phyloP scores from a whole-genome alignment of 2,797 vertebrate species.

The Ptychobarbus kaznakovi region DNA sequence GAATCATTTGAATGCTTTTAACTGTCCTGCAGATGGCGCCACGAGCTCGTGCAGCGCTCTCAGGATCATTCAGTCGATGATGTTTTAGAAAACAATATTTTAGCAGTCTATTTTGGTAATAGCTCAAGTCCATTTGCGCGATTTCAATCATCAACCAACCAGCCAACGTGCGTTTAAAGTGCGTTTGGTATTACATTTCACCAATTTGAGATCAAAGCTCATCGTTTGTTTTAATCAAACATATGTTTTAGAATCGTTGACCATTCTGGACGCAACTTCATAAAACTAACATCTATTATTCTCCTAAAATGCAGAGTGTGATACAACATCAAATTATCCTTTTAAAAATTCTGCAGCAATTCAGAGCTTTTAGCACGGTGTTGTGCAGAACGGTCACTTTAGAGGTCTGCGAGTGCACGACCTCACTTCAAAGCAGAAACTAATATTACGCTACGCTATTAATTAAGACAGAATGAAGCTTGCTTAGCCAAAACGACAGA shows the following conservation, averaged over 20 bases:
- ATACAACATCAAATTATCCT: background rate
- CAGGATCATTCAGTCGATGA: too few relatives aligned
- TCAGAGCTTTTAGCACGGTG: conserved; percentile 49
- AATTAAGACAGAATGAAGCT: conserved; percentile 56
- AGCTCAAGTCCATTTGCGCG: too few relatives aligned
- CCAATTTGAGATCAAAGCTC: background rate
- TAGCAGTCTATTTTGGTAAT: too few relatives aligned
- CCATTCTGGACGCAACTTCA: background rate
- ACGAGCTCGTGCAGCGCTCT: too few relatives aligned
- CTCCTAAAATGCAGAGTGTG: background rate
- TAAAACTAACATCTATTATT: conserved; percentile 3
- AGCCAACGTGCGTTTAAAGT: too few relatives aligned
- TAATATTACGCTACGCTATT: conserved; percentile 39
- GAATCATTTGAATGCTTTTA: too few relatives aligned
- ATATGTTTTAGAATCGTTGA: background rate
- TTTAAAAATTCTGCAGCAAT: conserved; percentile 11
- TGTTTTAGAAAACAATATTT: too few relatives aligned
- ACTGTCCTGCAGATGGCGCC: too few relatives aligned
- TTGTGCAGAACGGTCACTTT: conserved; percentile 14
- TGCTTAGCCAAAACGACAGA: conserved; percentile 47
- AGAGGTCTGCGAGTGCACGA: conserved; percentile 30
- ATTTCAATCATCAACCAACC: too few relatives aligned
- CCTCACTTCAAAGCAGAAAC: conserved; percentile 51
- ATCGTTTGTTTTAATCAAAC: background rate
- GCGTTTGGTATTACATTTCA: background rate